A percentile compares a stretch with the other conserved stretches of the same genome.
These are phyloP conservation scores for Nemotelus pantherinus DNA, from an alignment of 2,888 invertebrate species.

Conservation along the genomic window DNA sequence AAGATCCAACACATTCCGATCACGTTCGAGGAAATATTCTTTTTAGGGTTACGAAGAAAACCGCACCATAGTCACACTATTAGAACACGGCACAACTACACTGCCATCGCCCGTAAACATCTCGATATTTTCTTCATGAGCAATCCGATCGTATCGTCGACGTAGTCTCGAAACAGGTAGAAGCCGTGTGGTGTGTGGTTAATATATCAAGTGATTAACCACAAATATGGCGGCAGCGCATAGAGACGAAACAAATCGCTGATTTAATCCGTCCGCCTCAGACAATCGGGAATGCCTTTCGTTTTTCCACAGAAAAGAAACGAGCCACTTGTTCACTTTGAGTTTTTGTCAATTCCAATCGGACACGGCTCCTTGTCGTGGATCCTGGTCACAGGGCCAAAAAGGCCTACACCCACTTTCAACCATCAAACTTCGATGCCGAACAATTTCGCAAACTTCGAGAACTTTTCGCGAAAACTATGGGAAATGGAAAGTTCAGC, in stretches of 20 bases:
- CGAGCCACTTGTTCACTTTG: background rate
- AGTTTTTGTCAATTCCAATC: background rate
- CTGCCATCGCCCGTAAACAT: constrained; percentile 21
- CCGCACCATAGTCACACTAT: constrained; percentile 31
- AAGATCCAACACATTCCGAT: constrained; percentile 50
- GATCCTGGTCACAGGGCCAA: background rate
- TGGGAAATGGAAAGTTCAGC: background rate
- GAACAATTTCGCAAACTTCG: constrained; percentile 29
- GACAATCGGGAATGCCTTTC: constrained; percentile 13
- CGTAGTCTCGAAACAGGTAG: constrained; percentile 40
- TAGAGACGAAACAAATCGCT: constrained; percentile 1
- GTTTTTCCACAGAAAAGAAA: background rate
- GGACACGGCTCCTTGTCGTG: background rate
- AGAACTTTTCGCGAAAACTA: constrained; percentile 17
- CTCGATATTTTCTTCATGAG: constrained; percentile 35
- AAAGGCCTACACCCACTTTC: constrained; percentile 17
- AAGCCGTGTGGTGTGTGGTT: constrained; percentile 38
- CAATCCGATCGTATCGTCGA: constrained; percentile 1
- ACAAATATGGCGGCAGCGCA: constrained; percentile 45
- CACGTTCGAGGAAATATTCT: constrained; percentile 51
- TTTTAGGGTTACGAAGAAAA: constrained; percentile 31
- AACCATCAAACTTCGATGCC: background rate
- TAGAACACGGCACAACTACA: constrained; percentile 36
- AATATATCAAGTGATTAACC: constrained; percentile 46
- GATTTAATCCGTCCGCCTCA: constrained; percentile 15